Conservation (phyloP, 2,113 vertebrate species). For the Lasiurus borealis region DNA sequence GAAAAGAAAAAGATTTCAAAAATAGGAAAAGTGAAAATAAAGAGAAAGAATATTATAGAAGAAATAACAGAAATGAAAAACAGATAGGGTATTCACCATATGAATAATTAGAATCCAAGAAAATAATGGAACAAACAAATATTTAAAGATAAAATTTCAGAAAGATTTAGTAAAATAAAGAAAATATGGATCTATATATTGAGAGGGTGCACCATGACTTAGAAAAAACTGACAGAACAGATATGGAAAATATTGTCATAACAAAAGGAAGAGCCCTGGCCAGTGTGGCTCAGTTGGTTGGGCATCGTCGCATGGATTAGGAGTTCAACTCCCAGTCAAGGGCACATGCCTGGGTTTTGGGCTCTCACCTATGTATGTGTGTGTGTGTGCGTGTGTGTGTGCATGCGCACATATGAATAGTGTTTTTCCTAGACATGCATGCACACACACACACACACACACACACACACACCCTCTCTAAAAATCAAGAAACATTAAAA, state of each 20-base stretch:
- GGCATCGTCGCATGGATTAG: no score
- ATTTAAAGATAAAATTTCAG: not conserved
- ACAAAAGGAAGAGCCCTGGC: not conserved
- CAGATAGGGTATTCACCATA: not conserved
- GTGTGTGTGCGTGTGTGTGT: no score
- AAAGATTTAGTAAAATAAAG: not conserved
- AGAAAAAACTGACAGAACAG: not conserved
- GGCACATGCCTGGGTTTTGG: no score
- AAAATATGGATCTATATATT: constrained; percentile 21
- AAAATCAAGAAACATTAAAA: not conserved
- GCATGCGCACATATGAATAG: no score
- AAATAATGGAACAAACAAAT: not conserved
- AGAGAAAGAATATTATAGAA: not conserved
- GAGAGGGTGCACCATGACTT: not conserved
- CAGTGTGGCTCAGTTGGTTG: no score
- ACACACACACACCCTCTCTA: no score
- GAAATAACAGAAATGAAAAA: not conserved
- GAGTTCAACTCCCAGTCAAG: no score
- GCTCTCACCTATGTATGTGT: no score
- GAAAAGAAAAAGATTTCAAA: not conserved
- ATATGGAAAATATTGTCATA: not conserved
- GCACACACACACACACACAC: no score
- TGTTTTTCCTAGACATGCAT: no score
- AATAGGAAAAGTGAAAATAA: not conserved
- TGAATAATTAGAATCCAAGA: not conserved